Evolutionary conservation across 2,888 invertebrate species (phyloP).

Genomic region (Spatulosminthurus flaviceps): DNA sequence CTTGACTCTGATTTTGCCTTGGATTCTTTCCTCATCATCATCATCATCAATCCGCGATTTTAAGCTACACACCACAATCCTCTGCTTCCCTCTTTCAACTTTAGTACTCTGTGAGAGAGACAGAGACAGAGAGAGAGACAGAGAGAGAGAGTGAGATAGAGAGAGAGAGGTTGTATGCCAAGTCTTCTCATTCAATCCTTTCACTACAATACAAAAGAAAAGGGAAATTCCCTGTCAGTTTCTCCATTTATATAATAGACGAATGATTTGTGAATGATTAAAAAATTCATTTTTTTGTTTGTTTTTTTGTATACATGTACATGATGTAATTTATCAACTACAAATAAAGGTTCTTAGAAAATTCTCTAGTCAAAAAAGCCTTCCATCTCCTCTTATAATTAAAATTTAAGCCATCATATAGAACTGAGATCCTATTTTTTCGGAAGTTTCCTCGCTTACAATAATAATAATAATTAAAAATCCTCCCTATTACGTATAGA

Average conservation of each 20-base stretch:
- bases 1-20: constrained; percentile 13
- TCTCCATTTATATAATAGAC: background rate
- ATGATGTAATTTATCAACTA: no score
- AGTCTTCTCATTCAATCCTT: constrained; percentile 47
- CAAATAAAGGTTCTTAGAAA: no score
- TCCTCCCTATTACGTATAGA: no score
- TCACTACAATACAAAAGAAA: constrained; percentile 52
- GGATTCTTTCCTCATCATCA: background rate
- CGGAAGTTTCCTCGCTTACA: no score
- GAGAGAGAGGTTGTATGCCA: constrained; percentile 44
- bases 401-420: no score
- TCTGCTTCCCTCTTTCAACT: background rate
- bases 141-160: constrained; percentile 16
- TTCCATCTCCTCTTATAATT: no score
- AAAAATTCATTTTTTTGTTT: background rate
- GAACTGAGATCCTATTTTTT: no score
- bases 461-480: no score
- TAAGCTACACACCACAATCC: constrained; percentile 9
- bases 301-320: background rate
- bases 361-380: no score
- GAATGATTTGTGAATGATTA: background rate
- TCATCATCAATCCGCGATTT: background rate
- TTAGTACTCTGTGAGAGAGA: constrained; percentile 22
- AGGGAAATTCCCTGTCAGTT: constrained; percentile 35
- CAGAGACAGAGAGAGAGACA: constrained; percentile 25